Base-by-base conservation (phyloP, 2,797 vertebrate species). In the Heterohyrax brucei region DNA sequence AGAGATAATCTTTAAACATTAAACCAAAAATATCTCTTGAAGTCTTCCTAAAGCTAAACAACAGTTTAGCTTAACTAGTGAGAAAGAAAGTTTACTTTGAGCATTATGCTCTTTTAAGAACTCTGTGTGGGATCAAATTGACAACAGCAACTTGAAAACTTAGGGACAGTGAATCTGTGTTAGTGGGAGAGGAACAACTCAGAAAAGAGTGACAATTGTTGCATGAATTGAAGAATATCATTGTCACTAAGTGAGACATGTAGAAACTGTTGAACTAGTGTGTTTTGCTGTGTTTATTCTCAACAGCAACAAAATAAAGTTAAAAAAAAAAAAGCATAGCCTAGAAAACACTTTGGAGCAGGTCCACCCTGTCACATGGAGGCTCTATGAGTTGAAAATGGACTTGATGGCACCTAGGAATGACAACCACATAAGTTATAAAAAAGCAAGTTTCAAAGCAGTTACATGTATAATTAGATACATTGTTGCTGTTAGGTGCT, bases 401-500 rank as follows among this genome's bases (percentile, higher is more conserved):
- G 26, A 68, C 19, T n/a, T 30, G 10, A 68, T 68, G 28, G 10
- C 28, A 68, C 66, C 28, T 30, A 68, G 39, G 39, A 39, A 39
- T 39, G 39, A 68, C 28, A 68, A 68, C 28, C 3, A 26, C 24
- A 26, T 28, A 30, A 66, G 75, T 89, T 89, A 48, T 78, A 39
- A 94, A 77, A 66, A 61, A 84, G 78, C 83, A 87, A 56, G 53
- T 76, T 93, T 53, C 10, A 79, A 85, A 94, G 75, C 22, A 78
- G 12, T 86, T 92, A 75, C 18, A 62, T 93, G 39, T 84, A 10
- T 87, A 82, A 0, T 70, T 91, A 89, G 80, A 70, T 80, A 61
- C 44, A 39, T 39, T 39, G 39, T 39, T 39, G 39, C 39, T 39
- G 39, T 39, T 39, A 39, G 39, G 39, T 39, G 39, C 39, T 39